Conservation (phyloP, 2,888 invertebrate genomes). For the Drymonia ruficornis region DNA sequence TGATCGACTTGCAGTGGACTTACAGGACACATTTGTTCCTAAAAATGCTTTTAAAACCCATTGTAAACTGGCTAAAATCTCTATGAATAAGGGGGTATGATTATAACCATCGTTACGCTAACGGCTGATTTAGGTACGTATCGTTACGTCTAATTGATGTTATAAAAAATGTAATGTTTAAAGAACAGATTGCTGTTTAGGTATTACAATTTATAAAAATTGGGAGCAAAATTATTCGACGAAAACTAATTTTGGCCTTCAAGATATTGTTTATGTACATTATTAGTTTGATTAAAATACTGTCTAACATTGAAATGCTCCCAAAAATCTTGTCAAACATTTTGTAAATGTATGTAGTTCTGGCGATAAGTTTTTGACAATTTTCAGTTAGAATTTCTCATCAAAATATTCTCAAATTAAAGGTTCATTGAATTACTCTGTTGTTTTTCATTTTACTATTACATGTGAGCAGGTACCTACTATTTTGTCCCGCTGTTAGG, state of each 20-base stretch:
- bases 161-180: constrained; percentile 19
- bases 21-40: no score
- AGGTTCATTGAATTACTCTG: constrained; percentile 61
- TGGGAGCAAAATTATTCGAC: constrained; percentile 24
- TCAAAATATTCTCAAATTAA: constrained; percentile 77
- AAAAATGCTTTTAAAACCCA: no score
- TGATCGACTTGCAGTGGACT: no score
- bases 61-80: no score
- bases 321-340: constrained; percentile 22
- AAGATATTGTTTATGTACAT: constrained; percentile 27
- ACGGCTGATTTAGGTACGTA: neutral
- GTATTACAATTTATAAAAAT: constrained; percentile 10
- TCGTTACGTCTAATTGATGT: constrained; percentile 21
- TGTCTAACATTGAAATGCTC: constrained; percentile 28
- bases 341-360: constrained; percentile 36
- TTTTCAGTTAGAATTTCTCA: constrained; percentile 51
- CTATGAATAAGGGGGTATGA: no score
- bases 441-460: constrained; percentile 49
- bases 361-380: constrained; percentile 44
- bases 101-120: neutral
- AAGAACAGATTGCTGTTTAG: constrained; percentile 21
- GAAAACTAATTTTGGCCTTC: constrained; percentile 42
- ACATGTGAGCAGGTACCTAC: no score
- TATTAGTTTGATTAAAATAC: constrained; percentile 23
- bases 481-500: no score